These are phyloP conservation scores for Steinernema scapterisci DNA, from an alignment of 2,888 invertebrate genomes.

Conservation along the genomic window DNA sequence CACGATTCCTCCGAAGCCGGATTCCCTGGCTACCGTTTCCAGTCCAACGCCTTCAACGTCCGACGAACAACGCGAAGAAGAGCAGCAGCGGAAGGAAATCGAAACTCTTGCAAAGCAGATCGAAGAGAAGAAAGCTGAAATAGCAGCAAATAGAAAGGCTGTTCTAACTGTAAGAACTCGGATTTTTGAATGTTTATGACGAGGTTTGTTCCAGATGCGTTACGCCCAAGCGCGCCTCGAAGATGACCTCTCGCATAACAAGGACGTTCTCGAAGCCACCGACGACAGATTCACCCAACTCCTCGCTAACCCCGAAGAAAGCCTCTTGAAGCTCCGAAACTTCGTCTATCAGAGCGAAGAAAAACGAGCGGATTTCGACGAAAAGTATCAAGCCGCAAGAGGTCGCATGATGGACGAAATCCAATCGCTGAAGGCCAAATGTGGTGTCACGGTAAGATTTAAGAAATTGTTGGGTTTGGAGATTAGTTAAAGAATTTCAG, in stretches of 20 bases:
- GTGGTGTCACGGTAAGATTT: conserved; percentile 16
- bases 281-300: conserved; percentile 3
- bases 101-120: background rate
- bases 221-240: conserved; percentile 26
- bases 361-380: conserved; percentile 12
- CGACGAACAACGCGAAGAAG: conserved; percentile 3
- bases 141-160: background rate
- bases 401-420: background rate
- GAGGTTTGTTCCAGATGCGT: background rate
- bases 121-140: conserved; percentile 2
- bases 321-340: conserved; percentile 1
- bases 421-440: background rate
- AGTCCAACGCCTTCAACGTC: background rate
- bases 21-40: background rate
- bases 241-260: conserved; percentile 27
- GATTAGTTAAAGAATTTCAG: background rate
- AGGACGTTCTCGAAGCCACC: conserved; percentile 1
- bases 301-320: background rate
- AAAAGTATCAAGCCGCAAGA: conserved; percentile 4
- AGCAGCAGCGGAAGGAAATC: background rate
- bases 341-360: conserved; percentile 14
- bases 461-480: no score
- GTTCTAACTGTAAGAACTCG: conserved; percentile 1
- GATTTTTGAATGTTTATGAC: no score
- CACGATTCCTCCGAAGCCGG: background rate